phyloP scores from a whole-genome alignment of 2,797 vertebrate species.

The Propithecus perrieri region DNA sequence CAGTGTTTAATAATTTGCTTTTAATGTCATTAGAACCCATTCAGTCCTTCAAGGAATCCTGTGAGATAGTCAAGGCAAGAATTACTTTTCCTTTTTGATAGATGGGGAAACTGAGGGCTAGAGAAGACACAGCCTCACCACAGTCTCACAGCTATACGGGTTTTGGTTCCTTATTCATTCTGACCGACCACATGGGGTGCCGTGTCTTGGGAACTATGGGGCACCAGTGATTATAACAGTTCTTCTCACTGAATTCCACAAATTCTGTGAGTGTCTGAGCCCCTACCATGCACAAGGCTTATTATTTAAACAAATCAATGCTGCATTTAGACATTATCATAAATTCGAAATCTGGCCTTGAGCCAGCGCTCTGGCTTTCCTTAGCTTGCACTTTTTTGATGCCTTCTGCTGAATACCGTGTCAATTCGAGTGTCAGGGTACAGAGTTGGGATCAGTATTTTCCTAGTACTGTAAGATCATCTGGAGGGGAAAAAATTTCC shows the following conservation, averaged over 20 bases:
- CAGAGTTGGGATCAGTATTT: neutral
- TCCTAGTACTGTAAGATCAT: neutral
- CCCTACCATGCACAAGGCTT: neutral
- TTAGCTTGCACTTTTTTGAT: neutral
- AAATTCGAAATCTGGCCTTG: neutral
- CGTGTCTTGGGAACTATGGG: neutral
- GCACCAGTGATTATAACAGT: neutral
- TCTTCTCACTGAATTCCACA: neutral
- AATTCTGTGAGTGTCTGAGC: neutral
- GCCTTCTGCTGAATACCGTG: neutral
- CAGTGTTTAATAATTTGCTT: no score
- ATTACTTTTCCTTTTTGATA: neutral
- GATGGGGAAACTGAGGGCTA: no score
- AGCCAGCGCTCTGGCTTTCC: neutral
- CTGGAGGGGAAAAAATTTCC: neutral
- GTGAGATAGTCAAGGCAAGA: neutral
- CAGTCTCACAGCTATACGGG: neutral
- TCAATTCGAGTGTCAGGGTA: neutral
- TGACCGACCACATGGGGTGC: neutral
- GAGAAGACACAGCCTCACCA: neutral
- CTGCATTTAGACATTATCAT: neutral
- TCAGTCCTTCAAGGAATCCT: neutral
- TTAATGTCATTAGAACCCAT: neutral
- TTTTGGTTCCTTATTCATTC: neutral
- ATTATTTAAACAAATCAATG: neutral